A percentile compares a stretch with the other conserved stretches of the same genome.
Conservation (phyloP, 2,888 invertebrate species). For the Melinopterus prodromus region DNA sequence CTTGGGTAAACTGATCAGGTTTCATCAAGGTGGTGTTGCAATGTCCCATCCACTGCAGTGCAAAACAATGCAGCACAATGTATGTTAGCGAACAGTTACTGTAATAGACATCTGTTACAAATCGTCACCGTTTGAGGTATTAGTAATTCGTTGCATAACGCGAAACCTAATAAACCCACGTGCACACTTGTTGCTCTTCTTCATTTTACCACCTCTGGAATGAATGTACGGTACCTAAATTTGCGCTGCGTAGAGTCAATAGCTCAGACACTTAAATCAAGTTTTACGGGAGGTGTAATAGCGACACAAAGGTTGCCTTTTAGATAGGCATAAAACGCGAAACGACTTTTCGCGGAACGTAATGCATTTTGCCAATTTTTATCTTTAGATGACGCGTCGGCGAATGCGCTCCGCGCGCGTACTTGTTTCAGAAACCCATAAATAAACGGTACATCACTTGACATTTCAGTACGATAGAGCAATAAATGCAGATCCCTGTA, state of each 20-base stretch:
- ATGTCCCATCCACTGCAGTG: neutral
- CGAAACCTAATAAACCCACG: neutral
- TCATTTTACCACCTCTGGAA: neutral
- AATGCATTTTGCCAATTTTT: constrained; percentile 23
- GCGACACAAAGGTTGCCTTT: constrained; percentile 21
- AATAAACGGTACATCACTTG: constrained; percentile 23
- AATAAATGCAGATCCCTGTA: constrained; percentile 4
- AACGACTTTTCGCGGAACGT: constrained; percentile 25
- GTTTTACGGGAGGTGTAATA: constrained; percentile 21
- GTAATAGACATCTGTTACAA: neutral
- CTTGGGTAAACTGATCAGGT: too few species aligned
- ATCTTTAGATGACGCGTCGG: neutral
- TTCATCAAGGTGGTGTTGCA: too few species aligned
- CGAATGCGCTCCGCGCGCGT: constrained; percentile 10
- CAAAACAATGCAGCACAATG: neutral
- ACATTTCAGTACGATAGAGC: constrained; percentile 13
- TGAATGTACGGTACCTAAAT: neutral
- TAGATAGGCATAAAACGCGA: constrained; percentile 25
- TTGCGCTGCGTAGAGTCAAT: neutral
- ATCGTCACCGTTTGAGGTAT: neutral
- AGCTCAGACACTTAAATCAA: constrained; percentile 18
- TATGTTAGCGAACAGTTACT: neutral
- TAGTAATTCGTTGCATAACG: neutral
- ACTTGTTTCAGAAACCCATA: constrained; percentile 25
- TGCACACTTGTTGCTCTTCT: neutral